Conservation (phyloP, 2,797 vertebrate genomes). For the Phyllotis vaccarum region DNA sequence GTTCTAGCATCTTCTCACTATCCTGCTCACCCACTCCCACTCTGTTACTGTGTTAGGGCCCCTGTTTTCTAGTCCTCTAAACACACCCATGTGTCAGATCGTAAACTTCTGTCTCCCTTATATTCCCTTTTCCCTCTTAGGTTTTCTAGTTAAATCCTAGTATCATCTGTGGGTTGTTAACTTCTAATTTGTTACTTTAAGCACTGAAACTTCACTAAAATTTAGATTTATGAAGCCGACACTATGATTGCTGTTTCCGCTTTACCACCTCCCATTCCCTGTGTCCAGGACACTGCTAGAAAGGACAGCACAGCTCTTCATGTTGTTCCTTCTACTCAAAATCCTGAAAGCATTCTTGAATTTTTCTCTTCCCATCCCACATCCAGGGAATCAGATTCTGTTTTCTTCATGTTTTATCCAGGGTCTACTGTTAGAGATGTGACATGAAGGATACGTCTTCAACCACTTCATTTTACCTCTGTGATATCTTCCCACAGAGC, state of each 20-base stretch:
- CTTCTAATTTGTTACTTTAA: constrained; percentile 25
- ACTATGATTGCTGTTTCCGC: not conserved
- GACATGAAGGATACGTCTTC: too few species aligned
- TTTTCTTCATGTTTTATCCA: not conserved
- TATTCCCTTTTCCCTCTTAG: not conserved
- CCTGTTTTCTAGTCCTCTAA: not conserved
- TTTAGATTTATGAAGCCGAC: not conserved
- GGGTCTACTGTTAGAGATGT: too few species aligned
- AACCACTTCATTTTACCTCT: too few species aligned
- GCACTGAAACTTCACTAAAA: constrained; percentile 21
- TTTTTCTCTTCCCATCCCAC: not conserved
- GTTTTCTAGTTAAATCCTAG: not conserved
- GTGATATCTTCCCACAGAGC: not conserved
- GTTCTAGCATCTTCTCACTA: not conserved
- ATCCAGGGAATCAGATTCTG: not conserved
- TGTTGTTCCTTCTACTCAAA: not conserved
- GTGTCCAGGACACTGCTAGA: not conserved
- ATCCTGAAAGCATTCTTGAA: not conserved
- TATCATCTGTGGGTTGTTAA: not conserved
- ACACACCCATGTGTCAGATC: not conserved
- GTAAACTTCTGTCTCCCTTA: not conserved
- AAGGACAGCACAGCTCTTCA: not conserved
- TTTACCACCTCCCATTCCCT: not conserved
- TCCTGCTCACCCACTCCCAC: not conserved
- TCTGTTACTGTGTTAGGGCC: not conserved